Base-by-base conservation (phyloP, 2,888 invertebrate species). In the Anticlea derivata region DNA sequence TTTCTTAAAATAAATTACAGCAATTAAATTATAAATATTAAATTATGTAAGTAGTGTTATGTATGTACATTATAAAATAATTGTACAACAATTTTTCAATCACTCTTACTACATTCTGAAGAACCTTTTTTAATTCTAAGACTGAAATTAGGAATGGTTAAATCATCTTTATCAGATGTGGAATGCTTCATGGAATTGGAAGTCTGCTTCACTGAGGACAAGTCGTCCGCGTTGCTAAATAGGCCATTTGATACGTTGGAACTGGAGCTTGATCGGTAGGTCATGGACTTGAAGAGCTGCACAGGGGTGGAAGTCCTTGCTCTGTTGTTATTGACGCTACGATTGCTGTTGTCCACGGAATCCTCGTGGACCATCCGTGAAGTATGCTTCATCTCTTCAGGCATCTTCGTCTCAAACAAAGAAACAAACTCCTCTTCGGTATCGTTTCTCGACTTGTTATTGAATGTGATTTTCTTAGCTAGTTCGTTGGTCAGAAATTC, bases 251-350 rank as follows among this genome's bases (percentile, higher is more conserved):
- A 87, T 38, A 80, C 64, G 58, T 89, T 91, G 0, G 92, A 91
- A 61, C 87, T 86, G 1, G 91, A 87, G 61, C 84, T 92, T 2
- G 91, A 85, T 50, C 82, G 83, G 61, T 84, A 90, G 0, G 81
- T 81, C 61, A 74, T 73, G 0, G 89, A 87, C 58, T 81, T 91
- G 61, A 82, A 89, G 12, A 85, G 78, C 51, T 89, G 91, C 5
- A 93, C 89, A 0, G 93, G 93, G 1, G 93, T 93, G 0, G 93
- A 93, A 2, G 93, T 93, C 0, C 92, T 81, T n/a, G 89, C 86
- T 54, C 88, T 73, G 48, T 81, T 81, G 27, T 71, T 71, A 39
- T 66, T 72, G 2, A 63, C 74, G 50, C 76, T 81, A 1, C 60
- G 70, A 24, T 60, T 58, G 40, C 80, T 83, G n/a, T 77, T 82